Evolutionary conservation across 2,888 invertebrate genomes (phyloP).

Genomic region (Acrobasis consociella): DNA sequence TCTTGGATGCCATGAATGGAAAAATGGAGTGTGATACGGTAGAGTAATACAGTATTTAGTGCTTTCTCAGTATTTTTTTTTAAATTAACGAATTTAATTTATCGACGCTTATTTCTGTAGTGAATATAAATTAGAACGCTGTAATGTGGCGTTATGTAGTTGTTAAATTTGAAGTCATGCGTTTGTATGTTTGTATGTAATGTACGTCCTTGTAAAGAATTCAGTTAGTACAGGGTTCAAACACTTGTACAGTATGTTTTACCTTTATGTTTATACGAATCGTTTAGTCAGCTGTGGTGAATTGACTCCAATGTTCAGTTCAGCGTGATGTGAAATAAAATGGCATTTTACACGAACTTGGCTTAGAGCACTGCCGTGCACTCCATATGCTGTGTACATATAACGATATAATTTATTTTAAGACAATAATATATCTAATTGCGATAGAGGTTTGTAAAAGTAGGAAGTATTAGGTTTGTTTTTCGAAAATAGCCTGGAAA

Average conservation of each 20-base stretch:
- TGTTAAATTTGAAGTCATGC: conserved; percentile 39
- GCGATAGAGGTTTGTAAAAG: conserved; percentile 19
- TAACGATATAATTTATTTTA: conserved; percentile 22
- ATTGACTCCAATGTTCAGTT: conserved; percentile 1
- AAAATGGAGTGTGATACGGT: conserved; percentile 11
- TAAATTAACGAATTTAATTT: conserved; percentile 43
- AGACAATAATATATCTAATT: conserved; percentile 23
- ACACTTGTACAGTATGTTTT: conserved; percentile 6
- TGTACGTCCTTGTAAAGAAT: conserved; percentile 28
- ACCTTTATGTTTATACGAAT: conserved; percentile 8
- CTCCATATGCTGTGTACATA: conserved; percentile 5
- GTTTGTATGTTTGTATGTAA: conserved; percentile 28
- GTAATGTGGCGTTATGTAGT: conserved; percentile 41
- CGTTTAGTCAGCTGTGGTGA: neutral
- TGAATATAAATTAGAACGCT: conserved; percentile 45
- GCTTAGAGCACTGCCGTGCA: conserved; percentile 15
- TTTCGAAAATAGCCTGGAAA: neutral
- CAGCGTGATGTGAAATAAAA: conserved; percentile 2
- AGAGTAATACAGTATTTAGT: conserved; percentile 29
- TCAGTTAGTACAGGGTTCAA: conserved; percentile 28
- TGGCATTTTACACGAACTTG: conserved; percentile 17
- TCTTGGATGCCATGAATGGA: conserved; percentile 16
- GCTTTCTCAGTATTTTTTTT: conserved; percentile 52
- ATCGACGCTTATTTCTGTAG: conserved; percentile 47
- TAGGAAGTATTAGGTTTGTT: conserved; percentile 7